Conservation (phyloP, 2,888 invertebrate genomes). For the Lottia gigantea region DNA sequence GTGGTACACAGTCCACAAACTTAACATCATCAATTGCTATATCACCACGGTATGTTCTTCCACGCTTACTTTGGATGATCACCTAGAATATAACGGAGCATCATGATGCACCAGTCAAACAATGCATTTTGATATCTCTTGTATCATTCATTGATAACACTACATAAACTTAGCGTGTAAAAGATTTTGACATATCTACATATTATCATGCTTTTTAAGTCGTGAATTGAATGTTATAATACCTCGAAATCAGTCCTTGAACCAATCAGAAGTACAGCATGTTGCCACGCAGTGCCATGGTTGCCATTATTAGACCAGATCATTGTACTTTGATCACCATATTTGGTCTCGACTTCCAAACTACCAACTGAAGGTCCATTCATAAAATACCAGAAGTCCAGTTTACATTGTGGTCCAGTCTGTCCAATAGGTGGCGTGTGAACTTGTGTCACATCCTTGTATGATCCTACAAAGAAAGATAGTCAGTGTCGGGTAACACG, state of each 20-base stretch:
- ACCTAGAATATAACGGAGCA: neutral
- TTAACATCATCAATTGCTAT: constrained; percentile 52
- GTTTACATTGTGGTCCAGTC: constrained; percentile 53
- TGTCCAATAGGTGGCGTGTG: constrained; percentile 38
- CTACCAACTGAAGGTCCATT: constrained; percentile 42
- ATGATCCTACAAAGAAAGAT: constrained; percentile 11
- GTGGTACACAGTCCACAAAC: constrained; percentile 53
- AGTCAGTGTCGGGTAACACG: too few species aligned
- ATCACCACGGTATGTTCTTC: constrained; percentile 42
- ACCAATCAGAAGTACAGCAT: constrained; percentile 46
- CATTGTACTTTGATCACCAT: constrained; percentile 27
- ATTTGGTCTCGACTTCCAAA: constrained; percentile 36
- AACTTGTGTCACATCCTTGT: constrained; percentile 40
- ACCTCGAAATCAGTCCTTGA: constrained; percentile 37
- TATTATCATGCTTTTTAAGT: too few species aligned
- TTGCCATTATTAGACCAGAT: constrained; percentile 40
- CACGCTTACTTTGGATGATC: constrained; percentile 45
- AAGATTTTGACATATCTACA: too few species aligned
- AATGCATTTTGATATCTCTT: too few species aligned
- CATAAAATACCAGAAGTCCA: constrained; percentile 52
- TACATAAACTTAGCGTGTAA: too few species aligned
- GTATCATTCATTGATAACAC: too few species aligned
- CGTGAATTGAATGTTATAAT: too few species aligned
- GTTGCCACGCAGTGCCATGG: constrained; percentile 41
- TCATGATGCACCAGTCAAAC: too few species aligned